These are phyloP conservation scores for Globodera ellingtonae DNA, from an alignment of 1,140 invertebrate species.

Conservation along the genomic window DNA sequence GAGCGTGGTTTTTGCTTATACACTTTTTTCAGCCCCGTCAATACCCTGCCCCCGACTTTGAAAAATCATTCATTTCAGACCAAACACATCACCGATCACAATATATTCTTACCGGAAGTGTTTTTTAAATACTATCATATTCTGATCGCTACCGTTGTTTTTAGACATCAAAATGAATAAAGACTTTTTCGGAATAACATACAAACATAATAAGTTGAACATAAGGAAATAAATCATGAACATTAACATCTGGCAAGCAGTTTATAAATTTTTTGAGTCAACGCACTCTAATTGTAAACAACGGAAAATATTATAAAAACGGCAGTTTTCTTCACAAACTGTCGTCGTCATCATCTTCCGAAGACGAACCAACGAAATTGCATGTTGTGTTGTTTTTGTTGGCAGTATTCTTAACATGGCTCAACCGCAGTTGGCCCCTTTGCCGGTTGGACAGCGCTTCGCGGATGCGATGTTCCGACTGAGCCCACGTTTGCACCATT, in stretches of 20 bases:
- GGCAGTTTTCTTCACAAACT: not conserved
- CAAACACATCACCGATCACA: not conserved
- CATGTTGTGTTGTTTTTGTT: not conserved
- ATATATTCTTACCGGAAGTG: too few species aligned
- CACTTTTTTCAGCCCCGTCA: not conserved
- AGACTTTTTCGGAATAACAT: not conserved
- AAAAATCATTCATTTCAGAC: too few species aligned
- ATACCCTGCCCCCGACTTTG: not conserved
- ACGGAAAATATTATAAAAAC: too few species aligned
- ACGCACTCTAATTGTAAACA: too few species aligned
- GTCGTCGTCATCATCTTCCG: not conserved
- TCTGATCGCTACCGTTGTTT: not conserved
- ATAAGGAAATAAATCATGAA: too few species aligned
- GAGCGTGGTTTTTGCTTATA: not conserved
- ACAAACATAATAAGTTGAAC: too few species aligned
- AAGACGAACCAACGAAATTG: not conserved
- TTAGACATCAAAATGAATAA: not conserved
- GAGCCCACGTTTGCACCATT: constrained; percentile 18
- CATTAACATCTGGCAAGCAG: too few species aligned
- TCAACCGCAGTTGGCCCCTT: not conserved
- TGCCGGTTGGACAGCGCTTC: not conserved
- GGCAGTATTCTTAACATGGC: not conserved
- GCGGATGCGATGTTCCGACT: constrained; percentile 21
- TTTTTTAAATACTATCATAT: not conserved
- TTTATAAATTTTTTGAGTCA: too few species aligned